Evolutionary conservation across 2,113 vertebrate species (phyloP).

Genomic region (Galemys pyrenaicus): DNA sequence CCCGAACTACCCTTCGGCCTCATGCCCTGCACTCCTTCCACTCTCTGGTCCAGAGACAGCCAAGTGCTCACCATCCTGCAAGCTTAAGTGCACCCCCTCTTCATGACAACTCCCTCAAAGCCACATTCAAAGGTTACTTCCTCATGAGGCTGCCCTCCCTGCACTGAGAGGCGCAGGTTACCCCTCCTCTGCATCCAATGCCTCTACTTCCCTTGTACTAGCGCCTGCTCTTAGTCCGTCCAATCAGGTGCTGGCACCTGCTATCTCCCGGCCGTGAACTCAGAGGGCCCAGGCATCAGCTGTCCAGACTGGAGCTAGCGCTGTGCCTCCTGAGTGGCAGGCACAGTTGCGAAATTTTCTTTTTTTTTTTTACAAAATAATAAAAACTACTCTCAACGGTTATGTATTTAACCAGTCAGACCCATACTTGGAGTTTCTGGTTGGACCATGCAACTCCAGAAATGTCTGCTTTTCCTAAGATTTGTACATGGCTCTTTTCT

Average conservation of each 20-base stretch:
- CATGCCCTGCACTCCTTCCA: not conserved
- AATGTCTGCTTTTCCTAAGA: not conserved
- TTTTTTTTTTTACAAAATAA: not conserved
- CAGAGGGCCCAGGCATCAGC: not conserved
- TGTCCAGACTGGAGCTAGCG: not conserved
- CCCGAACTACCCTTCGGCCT: not conserved
- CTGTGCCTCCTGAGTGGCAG: too few species aligned
- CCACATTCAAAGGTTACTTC: not conserved
- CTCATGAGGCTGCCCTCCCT: not conserved
- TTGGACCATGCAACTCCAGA: not conserved
- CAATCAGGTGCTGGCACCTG: rapidly evolving
- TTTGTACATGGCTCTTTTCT: too few species aligned
- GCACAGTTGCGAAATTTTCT: not conserved
- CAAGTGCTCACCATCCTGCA: not conserved
- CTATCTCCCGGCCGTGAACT: not conserved
- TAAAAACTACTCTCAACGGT: not conserved
- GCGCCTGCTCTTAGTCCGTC: not conserved
- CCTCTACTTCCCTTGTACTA: rapidly evolving
- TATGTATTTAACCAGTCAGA: not conserved
- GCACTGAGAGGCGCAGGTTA: not conserved
- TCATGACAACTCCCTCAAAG: not conserved
- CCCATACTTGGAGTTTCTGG: not conserved
- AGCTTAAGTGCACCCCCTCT: not conserved
- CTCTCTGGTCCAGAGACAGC: not conserved
- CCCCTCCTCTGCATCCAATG: not conserved